Evolutionary conservation across 2,888 invertebrate species (phyloP), one percentile per base, ranked within the genome.

Genomic region (Dorcus parallelipipedus): DNA sequence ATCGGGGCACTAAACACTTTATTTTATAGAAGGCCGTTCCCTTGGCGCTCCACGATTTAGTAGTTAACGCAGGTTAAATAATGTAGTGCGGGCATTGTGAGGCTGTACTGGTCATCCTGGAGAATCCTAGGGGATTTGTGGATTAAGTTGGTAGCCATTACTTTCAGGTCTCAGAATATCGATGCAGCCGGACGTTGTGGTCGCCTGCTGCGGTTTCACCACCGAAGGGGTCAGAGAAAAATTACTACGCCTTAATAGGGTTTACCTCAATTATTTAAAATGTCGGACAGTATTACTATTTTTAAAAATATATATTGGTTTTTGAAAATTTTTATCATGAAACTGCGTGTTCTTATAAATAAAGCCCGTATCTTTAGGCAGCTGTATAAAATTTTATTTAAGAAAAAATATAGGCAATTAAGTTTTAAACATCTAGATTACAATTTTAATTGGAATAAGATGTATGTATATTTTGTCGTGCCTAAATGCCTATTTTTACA

Each of bases 61-160:
- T 74, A 74, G 76, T 76, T 75, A 76, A 75, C 73, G 70, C 71
- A 67, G 73, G 75, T 74, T 78, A 76, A 78, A 78, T 78, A 78
- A 78, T 78, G 76, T 74, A 77, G 72, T 71, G 73, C 67, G 73
- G 72, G 72, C 72, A 73, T 74, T 72, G 74, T 73, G 73, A 71
- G 73, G 71, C 72, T 66, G 69, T 68, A 69, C 71, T 69, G 74
- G 75, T 74, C 74, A 73, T 73, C 73, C 70, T 64, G 70, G 60
- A 68, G 67, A 69, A 71, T 74, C 76, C 73, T 69, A 52, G 47
- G 72, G 73, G 76, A 74, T 75, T 73, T 75, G 75, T 66, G 76
- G 75, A 76, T 76, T 75, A 75, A 76, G 75, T 74, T 71, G 71
- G 70, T 68, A 71, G 72, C 75, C 76, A 76, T 76, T 76, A 76